Evolutionary conservation across 2,888 invertebrate genomes (phyloP), one percentile per base, ranked within the genome.

Genomic region (Parnassius smintheus): DNA sequence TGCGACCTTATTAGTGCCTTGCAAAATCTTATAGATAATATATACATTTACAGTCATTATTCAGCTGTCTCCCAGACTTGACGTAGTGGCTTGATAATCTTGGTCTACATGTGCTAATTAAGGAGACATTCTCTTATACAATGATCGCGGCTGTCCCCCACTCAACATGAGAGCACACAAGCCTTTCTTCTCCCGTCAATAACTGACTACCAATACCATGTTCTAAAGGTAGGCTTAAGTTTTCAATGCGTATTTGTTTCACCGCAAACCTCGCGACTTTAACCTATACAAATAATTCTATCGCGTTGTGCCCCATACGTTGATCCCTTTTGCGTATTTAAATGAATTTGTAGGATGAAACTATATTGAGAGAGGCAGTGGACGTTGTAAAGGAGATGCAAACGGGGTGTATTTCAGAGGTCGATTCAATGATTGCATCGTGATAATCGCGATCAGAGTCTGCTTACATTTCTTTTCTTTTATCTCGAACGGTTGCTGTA

Each of bases 401-500:
- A 45, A 51, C 52, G 13, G 1, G 2, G 25, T 42, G 49, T 35
- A n/a, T 53, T 53, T 10, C n/a, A 56, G 55, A 35, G 56, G 44
- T 45, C 80, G 82, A 83, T 82, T 80, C 85, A 82, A 80, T 83
- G 88, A 88, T 88, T 82, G 83, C 80, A 78, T 79, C 76, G 81
- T 81, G 89, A 88, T 90, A 89, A 89, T 88, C 88, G 83, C 86
- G 86, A 89, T 87, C 87, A 83, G 82, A 82, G 83, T 77, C 73
- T 74, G 66, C 82, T 83, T 89, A 87, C 85, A 85, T 86, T 89
- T 89, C 86, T 89, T 88, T 88, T 89, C 87, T 89, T 89, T 89
- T 87, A 89, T 88, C 87, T 79, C 82, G 76, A 80, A 83, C 83
- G 82, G 84, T 84, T 84, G 82, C 80, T 70, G 78, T 80, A 78